Evolutionary conservation across 2,888 invertebrate species (phyloP).

Genomic region (Sphaerophoria rueppellii): DNA sequence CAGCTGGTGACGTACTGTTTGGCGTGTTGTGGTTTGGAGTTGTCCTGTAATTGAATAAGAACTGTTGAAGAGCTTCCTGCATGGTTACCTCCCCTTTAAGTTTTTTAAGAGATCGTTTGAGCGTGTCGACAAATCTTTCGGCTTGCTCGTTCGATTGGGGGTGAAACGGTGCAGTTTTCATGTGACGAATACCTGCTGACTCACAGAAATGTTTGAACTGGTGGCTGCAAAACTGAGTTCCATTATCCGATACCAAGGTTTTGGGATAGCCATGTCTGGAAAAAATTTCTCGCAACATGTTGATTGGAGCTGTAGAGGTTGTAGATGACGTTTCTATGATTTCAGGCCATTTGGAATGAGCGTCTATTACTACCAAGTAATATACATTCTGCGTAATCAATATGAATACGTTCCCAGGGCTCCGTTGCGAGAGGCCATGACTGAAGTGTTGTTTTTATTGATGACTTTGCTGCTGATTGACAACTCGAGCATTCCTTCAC

Average conservation of each 20-base stretch:
- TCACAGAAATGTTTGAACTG: conserved; percentile 41
- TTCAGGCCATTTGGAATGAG: conserved; percentile 80
- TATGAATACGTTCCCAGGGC: conserved; percentile 74
- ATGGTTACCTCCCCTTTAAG: conserved; percentile 17
- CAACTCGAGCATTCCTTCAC: conserved; percentile 63
- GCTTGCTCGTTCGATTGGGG: conserved; percentile 52
- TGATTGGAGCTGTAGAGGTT: conserved; percentile 29
- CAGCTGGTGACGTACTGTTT: background rate
- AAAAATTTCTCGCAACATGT: conserved; percentile 27
- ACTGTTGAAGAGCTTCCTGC: conserved; percentile 20
- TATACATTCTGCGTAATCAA: conserved; percentile 74
- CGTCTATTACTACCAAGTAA: conserved; percentile 79
- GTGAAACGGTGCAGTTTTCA: conserved; percentile 35
- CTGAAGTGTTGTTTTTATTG: conserved; percentile 56
- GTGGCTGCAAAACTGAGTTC: conserved; percentile 32
- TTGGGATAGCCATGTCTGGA: conserved; percentile 24
- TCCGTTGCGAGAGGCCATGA: conserved; percentile 63
- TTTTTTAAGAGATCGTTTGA: conserved; percentile 27
- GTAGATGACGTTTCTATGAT: conserved; percentile 2
- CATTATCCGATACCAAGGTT: conserved; percentile 43
- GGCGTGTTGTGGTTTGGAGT: conserved; percentile 1
- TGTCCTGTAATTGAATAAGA: conserved; percentile 5
- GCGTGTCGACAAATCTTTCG: conserved; percentile 48
- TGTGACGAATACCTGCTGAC: conserved; percentile 26
- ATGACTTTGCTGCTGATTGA: conserved; percentile 39